A percentile compares a stretch with the other conserved stretches of the same genome.
Conservation (phyloP, 2,888 invertebrate genomes). For the Zhuqinia jingwanae region DNA sequence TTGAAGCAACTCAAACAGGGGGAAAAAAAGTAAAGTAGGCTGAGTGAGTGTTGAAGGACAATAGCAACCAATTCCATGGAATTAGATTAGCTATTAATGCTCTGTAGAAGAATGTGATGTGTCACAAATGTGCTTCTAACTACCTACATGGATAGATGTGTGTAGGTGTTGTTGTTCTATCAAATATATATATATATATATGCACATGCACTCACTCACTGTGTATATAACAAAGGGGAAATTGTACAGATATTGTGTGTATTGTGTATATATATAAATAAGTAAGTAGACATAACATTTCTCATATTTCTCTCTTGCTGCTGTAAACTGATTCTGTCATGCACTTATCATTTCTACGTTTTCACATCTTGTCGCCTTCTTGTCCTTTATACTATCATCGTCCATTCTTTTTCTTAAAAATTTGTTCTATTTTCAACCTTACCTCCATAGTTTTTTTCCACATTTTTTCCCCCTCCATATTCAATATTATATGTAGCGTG, state of each 20-base stretch:
- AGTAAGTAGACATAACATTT: too few relatives aligned
- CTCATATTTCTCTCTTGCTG: constrained; percentile 1
- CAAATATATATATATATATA: too few relatives aligned
- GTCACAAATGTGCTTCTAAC: neutral
- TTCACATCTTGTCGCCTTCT: constrained; percentile 15
- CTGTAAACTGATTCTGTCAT: neutral
- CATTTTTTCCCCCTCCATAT: neutral
- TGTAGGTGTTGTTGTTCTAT: neutral
- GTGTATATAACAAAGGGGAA: neutral
- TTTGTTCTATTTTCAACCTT: constrained; percentile 2
- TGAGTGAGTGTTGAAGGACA: constrained; percentile 46
- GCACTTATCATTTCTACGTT: constrained; percentile 39
- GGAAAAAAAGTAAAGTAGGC: constrained; percentile 34
- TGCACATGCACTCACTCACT: neutral
- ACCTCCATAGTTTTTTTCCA: neutral
- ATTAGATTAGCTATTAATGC: constrained; percentile 12
- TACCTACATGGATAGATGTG: neutral
- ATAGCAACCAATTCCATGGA: constrained; percentile 20
- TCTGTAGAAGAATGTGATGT: neutral
- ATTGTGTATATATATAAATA: too few relatives aligned
- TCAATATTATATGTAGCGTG: neutral
- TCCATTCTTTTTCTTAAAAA: neutral
- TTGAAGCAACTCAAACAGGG: too few relatives aligned
- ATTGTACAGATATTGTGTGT: neutral
- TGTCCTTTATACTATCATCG: constrained; percentile 17